These are phyloP conservation scores for Chaenodraco wilsoni DNA, from an alignment of 2,797 vertebrate genomes.

Conservation along the genomic window DNA sequence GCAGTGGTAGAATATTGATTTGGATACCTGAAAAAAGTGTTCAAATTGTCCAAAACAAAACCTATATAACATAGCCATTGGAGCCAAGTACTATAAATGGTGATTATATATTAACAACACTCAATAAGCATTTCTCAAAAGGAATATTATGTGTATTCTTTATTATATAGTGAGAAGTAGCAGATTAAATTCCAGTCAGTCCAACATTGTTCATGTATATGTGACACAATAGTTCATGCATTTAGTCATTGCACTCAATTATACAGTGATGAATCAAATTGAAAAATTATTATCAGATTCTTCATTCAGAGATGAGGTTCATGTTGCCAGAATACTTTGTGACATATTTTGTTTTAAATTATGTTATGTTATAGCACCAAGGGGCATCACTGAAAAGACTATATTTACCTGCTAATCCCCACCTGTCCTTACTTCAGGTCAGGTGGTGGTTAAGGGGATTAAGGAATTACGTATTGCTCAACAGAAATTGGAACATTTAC, in stretches of 20 bases:
- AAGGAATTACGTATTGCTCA: not conserved
- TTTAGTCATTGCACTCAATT: slow-evolving; percentile 8
- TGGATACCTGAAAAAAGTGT: not conserved
- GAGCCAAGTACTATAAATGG: not conserved
- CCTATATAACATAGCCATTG: not conserved
- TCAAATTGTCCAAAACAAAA: not conserved
- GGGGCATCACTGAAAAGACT: not conserved
- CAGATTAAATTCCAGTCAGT: not conserved
- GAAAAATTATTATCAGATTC: slow-evolving; percentile 11
- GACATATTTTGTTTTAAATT: slow-evolving; percentile 1
- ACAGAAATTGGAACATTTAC: not conserved
- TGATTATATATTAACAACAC: not conserved
- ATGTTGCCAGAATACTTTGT: slow-evolving; percentile 14
- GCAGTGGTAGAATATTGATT: not conserved
- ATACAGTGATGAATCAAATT: slow-evolving; percentile 14
- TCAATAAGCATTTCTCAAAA: not conserved
- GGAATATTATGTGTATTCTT: not conserved
- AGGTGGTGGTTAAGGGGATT: not conserved
- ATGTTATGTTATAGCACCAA: not conserved
- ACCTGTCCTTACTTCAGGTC: not conserved
- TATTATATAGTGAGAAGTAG: not conserved
- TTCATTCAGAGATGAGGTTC: slow-evolving; percentile 8
- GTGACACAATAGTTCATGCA: not conserved
- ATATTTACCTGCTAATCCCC: not conserved
- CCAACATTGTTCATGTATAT: not conserved